phyloP scores from a whole-genome alignment of 2,113 vertebrate genomes.

The Micromys minutus region DNA sequence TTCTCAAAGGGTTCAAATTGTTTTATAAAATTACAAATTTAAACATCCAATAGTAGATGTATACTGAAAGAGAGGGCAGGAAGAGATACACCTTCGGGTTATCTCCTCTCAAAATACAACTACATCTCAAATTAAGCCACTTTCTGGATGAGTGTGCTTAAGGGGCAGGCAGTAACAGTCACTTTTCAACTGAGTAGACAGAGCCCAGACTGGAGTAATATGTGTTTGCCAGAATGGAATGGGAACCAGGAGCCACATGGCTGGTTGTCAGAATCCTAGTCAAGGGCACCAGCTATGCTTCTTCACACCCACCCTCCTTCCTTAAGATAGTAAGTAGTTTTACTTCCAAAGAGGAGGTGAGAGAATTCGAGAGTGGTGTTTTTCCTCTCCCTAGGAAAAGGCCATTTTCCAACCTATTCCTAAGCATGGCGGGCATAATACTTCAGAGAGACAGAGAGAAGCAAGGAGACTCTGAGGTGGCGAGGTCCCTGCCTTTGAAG shows the following conservation, averaged over 20 bases:
- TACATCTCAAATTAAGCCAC: background rate
- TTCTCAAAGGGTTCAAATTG: background rate
- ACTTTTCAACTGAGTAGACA: background rate
- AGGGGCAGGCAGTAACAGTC: slow-evolving; percentile 51
- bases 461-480: slow-evolving; percentile 26
- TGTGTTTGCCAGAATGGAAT: background rate
- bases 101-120: background rate
- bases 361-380: background rate
- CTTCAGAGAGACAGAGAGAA: slow-evolving; percentile 37
- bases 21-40: slow-evolving; percentile 12
- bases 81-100: background rate
- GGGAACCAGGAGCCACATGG: background rate
- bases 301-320: background rate
- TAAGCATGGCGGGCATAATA: slow-evolving; percentile 53
- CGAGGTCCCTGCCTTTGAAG: slow-evolving; percentile 77
- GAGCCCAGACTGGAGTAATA: background rate
- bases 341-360: slow-evolving; percentile 20
- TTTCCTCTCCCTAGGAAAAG: background rate
- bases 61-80: background rate
- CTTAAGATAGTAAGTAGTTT: slow-evolving; percentile 45
- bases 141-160: background rate
- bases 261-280: slow-evolving; percentile 1
- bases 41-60: background rate
- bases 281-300: background rate
- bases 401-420: slow-evolving; percentile 28